These are phyloP conservation scores for Greenwoodochromis staneri DNA, from an alignment of 2,113 vertebrate species.

Conservation along the genomic window DNA sequence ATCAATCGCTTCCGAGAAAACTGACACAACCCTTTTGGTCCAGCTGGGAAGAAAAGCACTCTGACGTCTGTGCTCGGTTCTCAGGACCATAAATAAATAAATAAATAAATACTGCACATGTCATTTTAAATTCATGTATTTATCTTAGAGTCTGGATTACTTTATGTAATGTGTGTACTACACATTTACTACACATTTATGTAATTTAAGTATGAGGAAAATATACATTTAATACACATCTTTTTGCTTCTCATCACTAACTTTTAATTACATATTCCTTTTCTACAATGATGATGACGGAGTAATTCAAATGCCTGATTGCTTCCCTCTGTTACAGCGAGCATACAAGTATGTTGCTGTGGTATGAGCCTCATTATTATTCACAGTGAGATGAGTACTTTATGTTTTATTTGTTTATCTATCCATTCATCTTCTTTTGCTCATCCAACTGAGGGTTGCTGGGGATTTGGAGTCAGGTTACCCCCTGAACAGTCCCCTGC, in stretches of 20 bases:
- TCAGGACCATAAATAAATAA: not conserved
- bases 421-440: not conserved
- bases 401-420: not conserved
- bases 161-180: not conserved
- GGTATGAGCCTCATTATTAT: not conserved
- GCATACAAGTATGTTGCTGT: not conserved
- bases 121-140: not conserved
- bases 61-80: not conserved
- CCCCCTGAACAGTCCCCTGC: not conserved
- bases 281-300: not conserved
- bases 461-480: not conserved
- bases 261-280: not conserved
- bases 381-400: not conserved
- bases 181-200: not conserved
- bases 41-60: constrained; percentile 16
- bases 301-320: not conserved
- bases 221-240: not conserved
- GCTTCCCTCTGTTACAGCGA: not conserved
- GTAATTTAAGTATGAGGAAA: not conserved
- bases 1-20: constrained; percentile 29
- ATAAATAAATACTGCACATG: not conserved
- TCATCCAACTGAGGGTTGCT: not conserved
- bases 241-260: not conserved
- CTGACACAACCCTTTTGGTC: not conserved
- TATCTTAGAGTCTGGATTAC: not conserved